Percentiles rank a stretch among this genome's conserved stretches.
Evolutionary conservation across 2,797 vertebrate species (phyloP).

Genomic region (Sitta carolinensis): DNA sequence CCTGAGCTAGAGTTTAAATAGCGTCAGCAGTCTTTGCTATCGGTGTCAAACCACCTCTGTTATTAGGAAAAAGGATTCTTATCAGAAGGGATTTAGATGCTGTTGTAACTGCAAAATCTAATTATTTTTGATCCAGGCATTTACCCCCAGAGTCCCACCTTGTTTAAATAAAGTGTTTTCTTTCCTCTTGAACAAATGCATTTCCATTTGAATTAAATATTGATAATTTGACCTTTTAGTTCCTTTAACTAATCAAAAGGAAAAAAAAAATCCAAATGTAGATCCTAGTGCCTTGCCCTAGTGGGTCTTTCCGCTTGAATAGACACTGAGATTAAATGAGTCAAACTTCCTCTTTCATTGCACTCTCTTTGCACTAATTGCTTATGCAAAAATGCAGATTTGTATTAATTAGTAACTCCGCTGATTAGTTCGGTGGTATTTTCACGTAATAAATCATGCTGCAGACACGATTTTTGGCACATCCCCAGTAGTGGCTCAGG

Average conservation of each 20-base stretch:
- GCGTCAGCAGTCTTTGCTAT: not conserved
- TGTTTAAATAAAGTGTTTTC: conserved; percentile 76
- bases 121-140: conserved; percentile 73
- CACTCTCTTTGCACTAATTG: conserved; percentile 84
- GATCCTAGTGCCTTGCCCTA: conserved; percentile 77
- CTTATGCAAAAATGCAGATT: conserved; percentile 93
- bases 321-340: conserved; percentile 84
- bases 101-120: conserved; percentile 67
- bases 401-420: conserved; percentile 90
- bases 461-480: conserved; percentile 84
- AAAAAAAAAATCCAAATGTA: conserved; percentile 75
- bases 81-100: conserved; percentile 63
- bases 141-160: conserved; percentile 62
- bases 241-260: conserved; percentile 83
- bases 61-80: conserved; percentile 68
- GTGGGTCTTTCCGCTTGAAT: conserved; percentile 83
- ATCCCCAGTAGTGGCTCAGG: conserved; percentile 79
- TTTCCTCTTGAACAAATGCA: conserved; percentile 76
- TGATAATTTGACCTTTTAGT: conserved; percentile 86
- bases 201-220: conserved; percentile 84
- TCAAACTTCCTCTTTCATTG: conserved; percentile 83
- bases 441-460: conserved; percentile 87
- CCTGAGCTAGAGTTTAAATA: conserved; percentile 4
- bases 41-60: conserved; percentile 48
- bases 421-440: conserved; percentile 88